Evolutionary conservation across 2,113 vertebrate genomes (phyloP), one percentile per base, ranked within the genome.

Genomic region (Ovibos moschatus): DNA sequence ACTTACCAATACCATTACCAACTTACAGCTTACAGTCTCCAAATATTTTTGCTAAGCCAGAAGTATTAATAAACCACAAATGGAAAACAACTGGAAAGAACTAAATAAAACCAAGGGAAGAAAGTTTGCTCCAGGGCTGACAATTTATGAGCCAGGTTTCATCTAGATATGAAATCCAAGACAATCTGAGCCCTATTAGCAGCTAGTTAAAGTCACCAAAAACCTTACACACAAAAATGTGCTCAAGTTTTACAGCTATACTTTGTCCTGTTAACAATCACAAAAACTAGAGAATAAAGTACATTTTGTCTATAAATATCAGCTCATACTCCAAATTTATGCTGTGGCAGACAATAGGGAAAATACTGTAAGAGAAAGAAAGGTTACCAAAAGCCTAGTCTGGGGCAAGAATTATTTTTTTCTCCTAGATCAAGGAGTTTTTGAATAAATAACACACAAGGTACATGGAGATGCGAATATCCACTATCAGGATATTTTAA

Each of bases 401-500:
- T 67, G 43, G 25, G n/a, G 30, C 33, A 58, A 43, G 83, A 74
- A 25, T 89, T 78, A 53, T 28, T 86, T n/a, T 83, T 92, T 95
- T 62, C 58, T 95, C 51, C 74, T 81, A 95, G n/a, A 98, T 92
- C 86, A 60, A 96, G 30, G 64, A 91, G 86, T 71, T 87, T 95
- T 97, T 30, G 86, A 97, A 78, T 83, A 93, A 96, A 40, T 45
- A 90, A 3, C 36, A 87, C n/a, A 40, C 27, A 74, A 89, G 89
- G 45, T n/a, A 81, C 21, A 67, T 57, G 25, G 19, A 55, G 83
- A 84, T 84, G n/a, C 57, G 87, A 95, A 79, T 58, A 85, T 17
- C 60, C 83, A 97, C 91, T 95, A 97, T 89, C 89, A 91, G 40
- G 79, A 81, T 94, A 96, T 94, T 97, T 98, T 96, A 97, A 97